Base-by-base conservation (phyloP, 1,140 invertebrate genomes). In the Idris sp. region DNA sequence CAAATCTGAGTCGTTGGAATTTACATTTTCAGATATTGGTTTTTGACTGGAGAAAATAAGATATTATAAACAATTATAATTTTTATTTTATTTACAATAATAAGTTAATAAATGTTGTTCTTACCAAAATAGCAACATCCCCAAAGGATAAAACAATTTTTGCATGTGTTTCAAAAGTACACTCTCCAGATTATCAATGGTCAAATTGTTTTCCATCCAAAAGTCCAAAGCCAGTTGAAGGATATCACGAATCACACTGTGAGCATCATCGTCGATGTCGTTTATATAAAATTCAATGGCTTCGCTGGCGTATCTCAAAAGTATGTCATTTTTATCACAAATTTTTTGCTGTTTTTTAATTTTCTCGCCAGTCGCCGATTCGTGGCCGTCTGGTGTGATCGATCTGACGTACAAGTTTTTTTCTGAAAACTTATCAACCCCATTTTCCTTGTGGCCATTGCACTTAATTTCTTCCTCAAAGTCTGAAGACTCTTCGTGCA, bases 191-290 rank as follows among this genome's bases (percentile, higher is more conserved):
- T 78, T 81, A 19, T 83, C 76, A 25, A 89, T 82, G 0, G 86
- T 81, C 11, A 89, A 81, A 44, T 81, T 75, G 44, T 89, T 84
- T 36, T 87, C 81, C 6, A 87, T 62, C 89, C 89, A 89, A 68
- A 89, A 89, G 30, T 84, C 82, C 14, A 89, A 81, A 15, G 83
- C 81, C 11, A 76, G 79, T 25, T 84, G 78, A 6, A 87, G 56
- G 40, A 88, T 67, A 64, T 87, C 81, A n/a, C 81, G 78, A 35
- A 86, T 83, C 3, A 81, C 40, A 8, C 46, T 59, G 19, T 86
- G 81, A 2, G 82, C 59, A n/a, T 86, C 83, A 1, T 85, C 84
- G 46, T 86, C 84, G 31, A 88, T 81, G 35, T 85, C 81, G 36
- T 81, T 83, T 0, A 88, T 79, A 43, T 88, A 88, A 79, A 88